Percentiles rank a stretch among this genome's conserved stretches.
phyloP scores from a whole-genome alignment of 1,140 invertebrate genomes.

The Pseudomyrmex dendroicus region DNA sequence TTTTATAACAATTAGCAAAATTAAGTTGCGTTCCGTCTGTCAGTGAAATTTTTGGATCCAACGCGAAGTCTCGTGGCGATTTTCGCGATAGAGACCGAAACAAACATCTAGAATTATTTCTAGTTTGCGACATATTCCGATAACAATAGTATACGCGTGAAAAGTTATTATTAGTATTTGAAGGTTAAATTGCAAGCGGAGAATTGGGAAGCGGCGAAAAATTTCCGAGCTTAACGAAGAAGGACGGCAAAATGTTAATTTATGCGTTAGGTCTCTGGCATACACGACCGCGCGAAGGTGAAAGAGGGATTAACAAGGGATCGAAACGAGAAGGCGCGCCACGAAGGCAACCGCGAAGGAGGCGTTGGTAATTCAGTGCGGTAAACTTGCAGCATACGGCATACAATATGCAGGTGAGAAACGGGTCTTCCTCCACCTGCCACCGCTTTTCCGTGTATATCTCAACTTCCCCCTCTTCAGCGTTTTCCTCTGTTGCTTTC shows the following conservation, averaged over 20 bases:
- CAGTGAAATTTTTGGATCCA: constrained; percentile 7
- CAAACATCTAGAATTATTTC: constrained; percentile 1
- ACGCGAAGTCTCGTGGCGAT: constrained; percentile 22
- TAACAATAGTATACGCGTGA: constrained; percentile 47
- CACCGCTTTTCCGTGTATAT: constrained; percentile 47
- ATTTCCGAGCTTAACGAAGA: constrained; percentile 33
- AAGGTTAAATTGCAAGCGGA: constrained; percentile 62
- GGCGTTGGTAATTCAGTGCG: constrained; percentile 76
- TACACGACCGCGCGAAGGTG: constrained; percentile 19
- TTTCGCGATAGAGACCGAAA: constrained; percentile 35
- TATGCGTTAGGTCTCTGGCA: constrained; percentile 57
- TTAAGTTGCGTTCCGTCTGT: constrained; percentile 41
- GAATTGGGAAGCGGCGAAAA: constrained; percentile 50
- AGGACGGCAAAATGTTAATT: constrained; percentile 54
- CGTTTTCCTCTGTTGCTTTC: neutral
- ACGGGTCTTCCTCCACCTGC: constrained; percentile 60
- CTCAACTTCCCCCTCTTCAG: constrained; percentile 14
- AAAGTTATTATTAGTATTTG: constrained; percentile 31
- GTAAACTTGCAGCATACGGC: constrained; percentile 75
- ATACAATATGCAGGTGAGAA: constrained; percentile 76
- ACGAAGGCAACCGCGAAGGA: constrained; percentile 51
- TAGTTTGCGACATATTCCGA: constrained; percentile 40
- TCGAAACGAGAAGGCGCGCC: neutral
- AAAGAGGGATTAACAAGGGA: neutral
- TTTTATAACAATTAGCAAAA: constrained; percentile 11